A percentile compares a stretch with the other conserved stretches of the same genome.
Conservation (phyloP, 1,140 invertebrate species). For the Papilio glaucus region DNA sequence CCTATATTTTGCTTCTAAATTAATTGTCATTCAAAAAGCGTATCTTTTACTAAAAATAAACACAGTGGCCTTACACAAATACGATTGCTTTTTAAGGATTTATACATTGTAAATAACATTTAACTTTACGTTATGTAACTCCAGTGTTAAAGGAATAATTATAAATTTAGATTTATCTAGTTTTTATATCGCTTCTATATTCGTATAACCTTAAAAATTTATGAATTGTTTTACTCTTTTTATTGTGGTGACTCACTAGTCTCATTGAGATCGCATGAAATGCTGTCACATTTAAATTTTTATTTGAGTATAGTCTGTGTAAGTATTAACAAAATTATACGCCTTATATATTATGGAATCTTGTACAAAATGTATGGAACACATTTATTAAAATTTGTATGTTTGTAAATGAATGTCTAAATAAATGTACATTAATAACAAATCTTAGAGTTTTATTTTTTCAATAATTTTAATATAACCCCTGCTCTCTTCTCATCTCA, state of each 20-base stretch:
- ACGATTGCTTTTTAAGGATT: conserved; percentile 39
- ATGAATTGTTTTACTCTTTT: conserved; percentile 55
- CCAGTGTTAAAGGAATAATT: conserved; percentile 45
- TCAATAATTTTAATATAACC: background rate
- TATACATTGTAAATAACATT: conserved; percentile 70
- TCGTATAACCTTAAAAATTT: conserved; percentile 56
- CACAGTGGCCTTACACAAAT: conserved; percentile 23
- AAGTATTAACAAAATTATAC: conserved; percentile 71
- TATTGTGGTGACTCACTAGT: conserved; percentile 69
- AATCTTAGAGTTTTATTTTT: conserved; percentile 44
- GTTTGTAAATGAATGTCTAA: conserved; percentile 78
- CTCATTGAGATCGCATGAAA: conserved; percentile 73
- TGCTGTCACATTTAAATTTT: conserved; percentile 61
- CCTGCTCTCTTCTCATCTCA: background rate
- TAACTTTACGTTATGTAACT: conserved; percentile 40
- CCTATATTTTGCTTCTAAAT: too few species aligned
- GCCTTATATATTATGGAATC: conserved; percentile 60
- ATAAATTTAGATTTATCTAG: conserved; percentile 34
- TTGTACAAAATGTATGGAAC: conserved; percentile 79
- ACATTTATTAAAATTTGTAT: conserved; percentile 65
- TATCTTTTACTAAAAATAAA: too few species aligned
- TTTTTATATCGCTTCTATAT: conserved; percentile 49
- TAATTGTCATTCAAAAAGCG: too few species aligned
- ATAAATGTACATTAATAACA: conserved; percentile 79
- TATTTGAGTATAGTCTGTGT: conserved; percentile 55